Base-by-base conservation (phyloP, 2,113 vertebrate species). In the Dascyllus trimaculatus region DNA sequence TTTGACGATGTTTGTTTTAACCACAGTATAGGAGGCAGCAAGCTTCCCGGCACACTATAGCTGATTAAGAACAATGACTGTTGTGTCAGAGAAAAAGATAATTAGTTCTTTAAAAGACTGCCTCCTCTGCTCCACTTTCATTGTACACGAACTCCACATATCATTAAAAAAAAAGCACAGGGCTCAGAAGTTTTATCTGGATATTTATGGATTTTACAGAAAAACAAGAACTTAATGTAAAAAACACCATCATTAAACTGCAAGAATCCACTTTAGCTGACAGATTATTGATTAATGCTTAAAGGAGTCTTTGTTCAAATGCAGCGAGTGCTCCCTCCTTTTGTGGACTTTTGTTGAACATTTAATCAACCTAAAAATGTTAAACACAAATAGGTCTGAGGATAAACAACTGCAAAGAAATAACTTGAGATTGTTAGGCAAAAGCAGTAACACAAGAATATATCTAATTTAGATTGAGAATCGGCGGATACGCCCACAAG, bases 21-120 rank as follows among this genome's bases (percentile, higher is more conserved):
- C 56, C 59, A 68, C 51, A 67, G 24, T 19, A 21, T 46, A 56
- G 26, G 38, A 59, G 32, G 3, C 67, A 74, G 72, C 45, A 61
- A 78, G 45, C 73, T 77, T 15, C 25, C 68, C 52, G 26, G 51
- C 60, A 67, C 32, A 71, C 22, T 82, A 71, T 19, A 61, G 32
- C 59, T 81, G 81, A 82, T 86, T 85, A 80, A 26, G 54, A 86
- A 67, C 74, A 84, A 87, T 83, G 77, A 81, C 15, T 64, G 32
- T 63, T 29, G 59, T 60, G 61, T 68, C 66, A 35, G 40, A 68
- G 54, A 63, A 78, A 85, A 62, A 66, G 24, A 71, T 68, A 65
- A 86, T 86, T 84, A 81, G 80, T 64, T 82, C 46, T 49, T 78
- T 40, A 69, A 72, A 85, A 71, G 70, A 73, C 40, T n/a, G 2